A percentile compares a stretch with the other conserved stretches of the same genome.
Evolutionary conservation across 2,113 vertebrate genomes (phyloP).

Genomic region (Aix galericulata): DNA sequence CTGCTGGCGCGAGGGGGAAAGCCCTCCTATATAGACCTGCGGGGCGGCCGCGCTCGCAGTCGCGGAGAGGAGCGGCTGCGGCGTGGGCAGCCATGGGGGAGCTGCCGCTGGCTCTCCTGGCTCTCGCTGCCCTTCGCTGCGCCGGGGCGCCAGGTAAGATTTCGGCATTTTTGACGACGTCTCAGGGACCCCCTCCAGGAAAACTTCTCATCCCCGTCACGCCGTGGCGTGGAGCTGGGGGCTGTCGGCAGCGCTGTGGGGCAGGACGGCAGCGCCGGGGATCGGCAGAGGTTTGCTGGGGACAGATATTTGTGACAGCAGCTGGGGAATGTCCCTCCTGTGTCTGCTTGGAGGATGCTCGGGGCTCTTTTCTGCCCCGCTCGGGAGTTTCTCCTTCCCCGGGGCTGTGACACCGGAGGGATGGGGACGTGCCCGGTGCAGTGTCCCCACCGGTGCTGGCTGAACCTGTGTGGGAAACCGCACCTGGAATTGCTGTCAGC

Average conservation of each 20-base stretch:
- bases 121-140: neutral
- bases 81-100: neutral
- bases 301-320: rapidly evolving
- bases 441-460: rapidly evolving
- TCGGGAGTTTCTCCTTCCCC: neutral
- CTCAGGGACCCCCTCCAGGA: neutral
- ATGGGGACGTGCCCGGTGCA: rapidly evolving
- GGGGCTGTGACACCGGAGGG: rapidly evolving
- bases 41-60: neutral
- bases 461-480: neutral
- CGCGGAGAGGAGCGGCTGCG: neutral
- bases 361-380: neutral
- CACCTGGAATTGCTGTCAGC: no score
- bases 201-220: neutral
- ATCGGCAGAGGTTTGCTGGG: neutral
- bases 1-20: neutral
- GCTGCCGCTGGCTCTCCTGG: neutral
- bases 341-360: neutral
- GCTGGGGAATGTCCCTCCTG: neutral
- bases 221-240: neutral
- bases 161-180: neutral
- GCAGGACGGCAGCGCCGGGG: neutral
- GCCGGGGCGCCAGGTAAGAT: neutral
- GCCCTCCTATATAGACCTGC: conserved; percentile 36
- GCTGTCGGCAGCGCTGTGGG: rapidly evolving